Evolutionary conservation across 2,888 invertebrate species (phyloP).

Genomic region (Lepidonotus clava): DNA sequence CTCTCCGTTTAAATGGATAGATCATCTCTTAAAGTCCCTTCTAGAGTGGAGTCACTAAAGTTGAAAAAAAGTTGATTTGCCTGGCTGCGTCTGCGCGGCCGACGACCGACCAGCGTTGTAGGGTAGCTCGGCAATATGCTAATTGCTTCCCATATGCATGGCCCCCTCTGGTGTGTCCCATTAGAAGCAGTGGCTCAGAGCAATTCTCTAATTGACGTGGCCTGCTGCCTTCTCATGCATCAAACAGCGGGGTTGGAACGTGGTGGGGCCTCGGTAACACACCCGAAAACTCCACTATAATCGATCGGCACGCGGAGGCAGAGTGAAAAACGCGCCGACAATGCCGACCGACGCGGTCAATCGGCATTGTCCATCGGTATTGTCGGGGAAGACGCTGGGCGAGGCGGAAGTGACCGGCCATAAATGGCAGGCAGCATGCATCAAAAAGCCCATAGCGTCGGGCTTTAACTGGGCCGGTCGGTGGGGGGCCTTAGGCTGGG

Average conservation of each 20-base stretch:
- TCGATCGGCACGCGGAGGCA: not conserved
- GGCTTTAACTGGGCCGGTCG: too few relatives aligned
- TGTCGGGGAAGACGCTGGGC: not conserved
- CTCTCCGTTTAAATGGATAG: not conserved
- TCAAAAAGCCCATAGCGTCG: not conserved
- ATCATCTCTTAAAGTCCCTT: not conserved
- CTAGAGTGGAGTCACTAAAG: not conserved
- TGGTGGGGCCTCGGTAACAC: not conserved
- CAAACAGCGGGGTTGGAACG: constrained; percentile 6
- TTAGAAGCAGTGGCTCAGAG: constrained; percentile 46
- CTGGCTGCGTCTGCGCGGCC: not conserved
- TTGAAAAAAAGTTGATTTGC: not conserved
- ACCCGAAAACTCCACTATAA: constrained; percentile 39
- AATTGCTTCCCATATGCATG: constrained; percentile 37
- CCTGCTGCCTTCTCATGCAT: constrained; percentile 16
- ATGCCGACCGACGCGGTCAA: constrained; percentile 11
- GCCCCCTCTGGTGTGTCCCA: constrained; percentile 5
- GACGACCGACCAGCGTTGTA: not conserved
- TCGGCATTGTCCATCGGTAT: not conserved
- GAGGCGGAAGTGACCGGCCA: not conserved
- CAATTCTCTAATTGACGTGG: constrained; percentile 43
- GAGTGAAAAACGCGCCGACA: constrained; percentile 36
- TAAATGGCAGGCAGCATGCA: constrained; percentile 32
- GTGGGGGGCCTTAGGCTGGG: not conserved
- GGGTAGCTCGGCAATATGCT: constrained; percentile 31